Evolutionary conservation across 2,888 invertebrate genomes (phyloP).

Genomic region (Conistra vaccinii): DNA sequence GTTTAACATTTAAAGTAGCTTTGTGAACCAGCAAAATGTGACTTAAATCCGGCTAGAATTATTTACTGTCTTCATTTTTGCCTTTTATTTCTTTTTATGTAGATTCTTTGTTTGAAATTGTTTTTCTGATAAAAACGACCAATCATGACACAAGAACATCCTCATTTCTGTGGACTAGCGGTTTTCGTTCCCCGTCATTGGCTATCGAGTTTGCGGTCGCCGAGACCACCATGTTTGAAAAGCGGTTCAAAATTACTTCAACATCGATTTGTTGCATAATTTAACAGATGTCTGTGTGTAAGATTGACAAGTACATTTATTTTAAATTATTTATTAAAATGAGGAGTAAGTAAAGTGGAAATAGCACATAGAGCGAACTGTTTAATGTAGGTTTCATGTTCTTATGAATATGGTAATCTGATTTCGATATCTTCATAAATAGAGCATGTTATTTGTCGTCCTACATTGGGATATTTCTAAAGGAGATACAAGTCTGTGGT

Average conservation of each 20-base stretch:
- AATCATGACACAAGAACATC: constrained; percentile 51
- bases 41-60: constrained; percentile 17
- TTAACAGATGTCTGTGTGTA: constrained; percentile 58
- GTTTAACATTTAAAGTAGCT: constrained; percentile 45
- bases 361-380: constrained; percentile 12
- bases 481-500: constrained; percentile 53
- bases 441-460: constrained; percentile 29
- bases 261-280: constrained; percentile 69
- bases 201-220: constrained; percentile 78
- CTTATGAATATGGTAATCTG: constrained; percentile 49
- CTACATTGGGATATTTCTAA: constrained; percentile 21
- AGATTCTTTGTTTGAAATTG: constrained; percentile 30
- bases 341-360: background rate
- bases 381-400: constrained; percentile 28
- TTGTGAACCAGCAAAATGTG: background rate
- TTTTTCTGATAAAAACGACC: constrained; percentile 44
- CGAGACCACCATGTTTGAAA: constrained; percentile 70
- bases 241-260: constrained; percentile 68
- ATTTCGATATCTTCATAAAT: constrained; percentile 47
- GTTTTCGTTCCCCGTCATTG: constrained; percentile 75
- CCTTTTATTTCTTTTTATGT: constrained; percentile 8
- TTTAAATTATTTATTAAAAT: constrained; percentile 31
- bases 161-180: constrained; percentile 67
- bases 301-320: constrained; percentile 21
- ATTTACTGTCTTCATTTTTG: constrained; percentile 19